Conservation (phyloP, 2,888 invertebrate species). For the Caenorhabditis sp. region DNA sequence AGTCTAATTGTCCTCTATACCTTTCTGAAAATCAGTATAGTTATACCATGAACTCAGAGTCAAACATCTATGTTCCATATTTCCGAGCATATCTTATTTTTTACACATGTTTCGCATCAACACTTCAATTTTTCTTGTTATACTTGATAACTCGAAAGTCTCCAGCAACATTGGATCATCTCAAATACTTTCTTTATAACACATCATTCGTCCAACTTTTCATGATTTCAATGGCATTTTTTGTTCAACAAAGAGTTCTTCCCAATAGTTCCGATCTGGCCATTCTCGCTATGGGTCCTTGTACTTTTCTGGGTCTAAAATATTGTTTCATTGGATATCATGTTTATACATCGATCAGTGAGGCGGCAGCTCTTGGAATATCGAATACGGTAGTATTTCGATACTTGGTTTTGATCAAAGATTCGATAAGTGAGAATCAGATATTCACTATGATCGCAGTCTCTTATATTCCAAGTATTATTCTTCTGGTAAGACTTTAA, state of each 20-base stretch:
- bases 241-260: conserved; percentile 14
- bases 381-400: conserved; percentile 28
- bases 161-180: conserved; percentile 24
- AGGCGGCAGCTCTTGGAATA: conserved; percentile 29
- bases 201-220: conserved; percentile 2
- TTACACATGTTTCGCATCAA: conserved; percentile 4
- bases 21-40: too few species aligned
- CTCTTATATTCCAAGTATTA: conserved; percentile 16
- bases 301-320: conserved; percentile 16
- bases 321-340: conserved; percentile 36
- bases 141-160: conserved; percentile 27
- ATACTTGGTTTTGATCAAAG: conserved; percentile 19
- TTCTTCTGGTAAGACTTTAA: conserved; percentile 16
- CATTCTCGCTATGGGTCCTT: conserved; percentile 27
- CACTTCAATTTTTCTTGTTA: conserved; percentile 21
- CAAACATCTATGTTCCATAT: conserved; percentile 28
- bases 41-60: not conserved
- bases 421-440: conserved; percentile 8
- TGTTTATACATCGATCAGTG: conserved; percentile 18
- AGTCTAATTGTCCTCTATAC: too few species aligned
- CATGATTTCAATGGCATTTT: conserved; percentile 13
- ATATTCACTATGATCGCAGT: conserved; percentile 15
- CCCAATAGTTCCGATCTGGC: conserved; percentile 31
- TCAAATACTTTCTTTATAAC: conserved; percentile 36
- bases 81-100: conserved; percentile 23